A percentile compares a stretch with the other conserved stretches of the same genome.
phyloP scores from a whole-genome alignment of 2,113 vertebrate genomes.

The Istiophorus platypterus region DNA sequence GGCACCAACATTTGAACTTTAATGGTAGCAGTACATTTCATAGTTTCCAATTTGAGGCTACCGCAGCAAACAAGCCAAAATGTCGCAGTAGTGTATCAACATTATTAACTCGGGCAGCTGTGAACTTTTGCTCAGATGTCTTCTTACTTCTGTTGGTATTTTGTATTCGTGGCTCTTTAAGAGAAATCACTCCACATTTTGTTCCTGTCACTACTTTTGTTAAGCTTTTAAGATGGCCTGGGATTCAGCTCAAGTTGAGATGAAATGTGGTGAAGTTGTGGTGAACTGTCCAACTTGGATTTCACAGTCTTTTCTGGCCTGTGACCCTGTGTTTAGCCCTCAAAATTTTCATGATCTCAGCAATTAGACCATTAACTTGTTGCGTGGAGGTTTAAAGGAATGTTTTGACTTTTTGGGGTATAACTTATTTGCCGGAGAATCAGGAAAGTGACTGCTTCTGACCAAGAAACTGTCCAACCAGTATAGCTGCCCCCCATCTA shows the following conservation, averaged over 20 bases:
- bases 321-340: not conserved
- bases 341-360: not conserved
- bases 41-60: conserved; percentile 43
- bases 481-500: not conserved
- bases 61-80: conserved; percentile 31
- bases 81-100: not conserved
- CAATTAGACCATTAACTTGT: conserved; percentile 4
- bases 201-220: conserved; percentile 10
- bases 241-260: not conserved
- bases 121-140: conserved; percentile 50
- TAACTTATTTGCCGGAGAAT: no score
- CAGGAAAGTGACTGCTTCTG: no score
- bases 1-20: conserved; percentile 28
- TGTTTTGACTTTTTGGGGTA: no score
- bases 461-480: not conserved
- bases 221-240: conserved; percentile 13
- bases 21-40: conserved; percentile 17
- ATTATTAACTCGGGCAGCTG: conserved; percentile 53
- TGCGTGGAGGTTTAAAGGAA: not conserved
- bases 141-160: conserved; percentile 29
- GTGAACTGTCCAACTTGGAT: conserved; percentile 3
- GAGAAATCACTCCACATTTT: conserved; percentile 37
- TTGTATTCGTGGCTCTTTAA: conserved; percentile 31
- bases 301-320: conserved; percentile 6
- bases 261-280: not conserved